Conservation (phyloP, 2,113 vertebrate genomes). For the Xenus cinereus region DNA sequence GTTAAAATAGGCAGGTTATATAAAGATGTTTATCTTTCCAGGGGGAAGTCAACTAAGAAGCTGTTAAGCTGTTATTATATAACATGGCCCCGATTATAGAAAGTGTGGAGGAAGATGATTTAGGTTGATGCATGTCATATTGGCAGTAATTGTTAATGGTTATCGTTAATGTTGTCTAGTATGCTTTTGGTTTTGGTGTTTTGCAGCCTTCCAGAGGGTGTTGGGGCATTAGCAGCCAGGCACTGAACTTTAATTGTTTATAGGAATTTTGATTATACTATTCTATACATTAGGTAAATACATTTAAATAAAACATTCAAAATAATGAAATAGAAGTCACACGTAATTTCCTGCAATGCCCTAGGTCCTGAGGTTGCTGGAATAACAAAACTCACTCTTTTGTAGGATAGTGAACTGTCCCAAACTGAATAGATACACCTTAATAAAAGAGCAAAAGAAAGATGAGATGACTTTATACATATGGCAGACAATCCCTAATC, state of each 20-base stretch:
- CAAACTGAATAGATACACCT: not conserved
- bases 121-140: not conserved
- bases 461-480: conserved; percentile 6
- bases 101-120: conserved; percentile 50
- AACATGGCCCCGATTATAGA: conserved; percentile 32
- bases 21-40: conserved; percentile 67
- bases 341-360: not conserved
- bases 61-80: conserved; percentile 60
- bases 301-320: not conserved
- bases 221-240: not conserved
- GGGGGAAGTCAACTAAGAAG: conserved; percentile 59
- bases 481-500: not conserved
- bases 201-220: not conserved
- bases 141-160: not conserved
- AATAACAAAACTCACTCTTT: not conserved
- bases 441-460: not conserved
- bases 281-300: not conserved
- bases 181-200: not conserved
- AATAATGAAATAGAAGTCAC: not conserved
- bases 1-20: conserved; percentile 55
- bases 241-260: not conserved
- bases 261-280: not conserved
- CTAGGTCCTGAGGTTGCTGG: not conserved
- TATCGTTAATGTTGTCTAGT: not conserved
- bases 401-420: not conserved